Evolutionary conservation across 2,888 invertebrate genomes (phyloP).

Genomic region (Neuroscelio doddi): DNA sequence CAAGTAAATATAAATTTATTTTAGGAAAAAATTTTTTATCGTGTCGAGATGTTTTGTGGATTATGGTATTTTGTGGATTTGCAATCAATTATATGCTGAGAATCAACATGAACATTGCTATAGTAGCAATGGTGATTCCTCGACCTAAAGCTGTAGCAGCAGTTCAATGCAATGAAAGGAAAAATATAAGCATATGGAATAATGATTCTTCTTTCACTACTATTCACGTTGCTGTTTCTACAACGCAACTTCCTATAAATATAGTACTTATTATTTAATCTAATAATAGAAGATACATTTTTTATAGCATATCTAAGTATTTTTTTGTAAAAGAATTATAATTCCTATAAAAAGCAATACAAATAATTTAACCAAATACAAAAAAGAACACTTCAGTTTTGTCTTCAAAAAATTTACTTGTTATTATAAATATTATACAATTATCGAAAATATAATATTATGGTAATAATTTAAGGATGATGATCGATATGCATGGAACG

Average conservation of each 20-base stretch:
- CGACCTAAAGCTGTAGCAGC: slow-evolving; percentile 52
- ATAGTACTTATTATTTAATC: too few species aligned
- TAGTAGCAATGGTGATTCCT: slow-evolving; percentile 77
- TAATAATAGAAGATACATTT: too few species aligned
- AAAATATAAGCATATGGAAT: neutral
- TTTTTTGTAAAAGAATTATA: too few species aligned
- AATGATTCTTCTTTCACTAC: neutral
- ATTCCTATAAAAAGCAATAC: too few species aligned
- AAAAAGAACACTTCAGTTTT: too few species aligned
- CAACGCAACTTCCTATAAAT: neutral
- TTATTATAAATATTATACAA: too few species aligned
- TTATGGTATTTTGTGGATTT: slow-evolving; percentile 78
- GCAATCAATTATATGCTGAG: slow-evolving; percentile 81
- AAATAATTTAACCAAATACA: too few species aligned
- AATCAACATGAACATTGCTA: slow-evolving; percentile 79
- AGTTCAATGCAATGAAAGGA: slow-evolving; percentile 52
- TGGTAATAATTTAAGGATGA: slow-evolving; percentile 26
- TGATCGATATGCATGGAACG: slow-evolving; percentile 76
- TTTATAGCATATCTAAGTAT: too few species aligned
- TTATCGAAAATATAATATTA: neutral
- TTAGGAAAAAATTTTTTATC: slow-evolving; percentile 59
- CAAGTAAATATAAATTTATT: slow-evolving; percentile 18
- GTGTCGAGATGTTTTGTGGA: slow-evolving; percentile 76
- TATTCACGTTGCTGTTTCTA: neutral
- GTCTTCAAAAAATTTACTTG: too few species aligned